Conservation (phyloP, 1,140 invertebrate genomes). For the Drosophila setifemur region DNA sequence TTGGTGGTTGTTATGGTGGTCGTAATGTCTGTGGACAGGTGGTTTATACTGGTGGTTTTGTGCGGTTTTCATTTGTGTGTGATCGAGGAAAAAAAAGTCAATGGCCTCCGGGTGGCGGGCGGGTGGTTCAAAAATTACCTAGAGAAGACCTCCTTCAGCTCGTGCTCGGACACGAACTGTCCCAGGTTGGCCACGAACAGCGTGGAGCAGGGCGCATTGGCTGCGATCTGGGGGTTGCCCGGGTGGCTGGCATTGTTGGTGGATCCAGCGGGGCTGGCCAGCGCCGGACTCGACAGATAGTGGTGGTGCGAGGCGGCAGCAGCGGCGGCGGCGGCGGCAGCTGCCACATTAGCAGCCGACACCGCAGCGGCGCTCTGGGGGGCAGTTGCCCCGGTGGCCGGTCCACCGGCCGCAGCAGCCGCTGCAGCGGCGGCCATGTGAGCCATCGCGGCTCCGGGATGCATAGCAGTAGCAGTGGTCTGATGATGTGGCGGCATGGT, state of each 20-base stretch:
- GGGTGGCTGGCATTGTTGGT: constrained; percentile 85
- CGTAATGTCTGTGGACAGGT: constrained; percentile 1
- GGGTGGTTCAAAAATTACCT: constrained; percentile 87
- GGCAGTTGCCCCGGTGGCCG: constrained; percentile 47
- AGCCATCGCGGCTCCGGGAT: constrained; percentile 90
- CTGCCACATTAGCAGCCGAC: constrained; percentile 58
- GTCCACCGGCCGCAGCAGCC: constrained; percentile 50
- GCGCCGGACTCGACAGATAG: constrained; percentile 91
- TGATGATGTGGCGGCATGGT: constrained; percentile 85
- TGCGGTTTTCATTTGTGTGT: constrained; percentile 28
- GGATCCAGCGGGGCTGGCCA: constrained; percentile 93
- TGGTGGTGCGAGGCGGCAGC: constrained; percentile 83
- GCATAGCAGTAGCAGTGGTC: constrained; percentile 82
- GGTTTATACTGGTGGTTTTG: constrained; percentile 15
- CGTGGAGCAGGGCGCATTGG: constrained; percentile 95
- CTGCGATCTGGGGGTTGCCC: constrained; percentile 78
- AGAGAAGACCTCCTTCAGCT: constrained; percentile 98
- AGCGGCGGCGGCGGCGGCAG: constrained; percentile 72
- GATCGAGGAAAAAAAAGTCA: constrained; percentile 11
- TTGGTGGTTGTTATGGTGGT: constrained; percentile 10
- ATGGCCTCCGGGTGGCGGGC: background rate
- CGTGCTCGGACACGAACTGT: constrained; percentile 97
- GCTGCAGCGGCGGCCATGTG: constrained; percentile 84
- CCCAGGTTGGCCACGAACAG: constrained; percentile 98
- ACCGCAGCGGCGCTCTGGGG: constrained; percentile 49